A percentile compares a stretch with the other conserved stretches of the same genome.
These are phyloP conservation scores for Incurvaria masculella DNA, from an alignment of 2,888 invertebrate genomes.

Conservation along the genomic window DNA sequence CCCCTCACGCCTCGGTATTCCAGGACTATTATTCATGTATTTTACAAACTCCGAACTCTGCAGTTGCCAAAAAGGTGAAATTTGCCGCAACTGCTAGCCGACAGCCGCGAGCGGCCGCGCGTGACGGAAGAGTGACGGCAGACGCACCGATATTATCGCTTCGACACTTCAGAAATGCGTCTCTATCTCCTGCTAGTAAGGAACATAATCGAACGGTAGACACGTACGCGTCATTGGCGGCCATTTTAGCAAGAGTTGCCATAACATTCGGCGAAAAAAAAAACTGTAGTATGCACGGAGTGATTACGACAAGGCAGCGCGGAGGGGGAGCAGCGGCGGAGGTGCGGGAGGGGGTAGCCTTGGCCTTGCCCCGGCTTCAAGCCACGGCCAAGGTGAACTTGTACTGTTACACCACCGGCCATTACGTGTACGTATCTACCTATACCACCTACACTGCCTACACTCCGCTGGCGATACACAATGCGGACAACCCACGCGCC, in stretches of 20 bases:
- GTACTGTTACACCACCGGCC: slow-evolving; percentile 26
- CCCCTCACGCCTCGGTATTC: too few relatives aligned
- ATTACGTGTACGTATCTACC: not conserved
- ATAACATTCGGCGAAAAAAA: not conserved
- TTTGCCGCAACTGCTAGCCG: not conserved
- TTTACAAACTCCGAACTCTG: too few relatives aligned
- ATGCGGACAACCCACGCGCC: too few relatives aligned
- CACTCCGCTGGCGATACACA: too few relatives aligned
- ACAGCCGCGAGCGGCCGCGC: not conserved
- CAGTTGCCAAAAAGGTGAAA: too few relatives aligned
- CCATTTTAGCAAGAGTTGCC: not conserved
- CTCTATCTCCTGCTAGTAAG: not conserved
- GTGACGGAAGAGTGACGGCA: not conserved
- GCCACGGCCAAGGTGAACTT: slow-evolving; percentile 48
- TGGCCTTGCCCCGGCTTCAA: slow-evolving; percentile 47
- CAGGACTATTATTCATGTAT: too few relatives aligned
- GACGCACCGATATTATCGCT: too few relatives aligned
- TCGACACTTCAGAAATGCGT: not conserved
- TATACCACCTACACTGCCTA: not conserved
- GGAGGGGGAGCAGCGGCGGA: slow-evolving; percentile 23
- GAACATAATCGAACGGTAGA: not conserved
- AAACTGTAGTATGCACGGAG: slow-evolving; percentile 40
- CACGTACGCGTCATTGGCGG: not conserved
- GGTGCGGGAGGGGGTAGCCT: slow-evolving; percentile 35
- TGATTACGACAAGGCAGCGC: slow-evolving; percentile 36